Evolutionary conservation across 1,140 invertebrate species (phyloP).

Genomic region (Idris sp.): DNA sequence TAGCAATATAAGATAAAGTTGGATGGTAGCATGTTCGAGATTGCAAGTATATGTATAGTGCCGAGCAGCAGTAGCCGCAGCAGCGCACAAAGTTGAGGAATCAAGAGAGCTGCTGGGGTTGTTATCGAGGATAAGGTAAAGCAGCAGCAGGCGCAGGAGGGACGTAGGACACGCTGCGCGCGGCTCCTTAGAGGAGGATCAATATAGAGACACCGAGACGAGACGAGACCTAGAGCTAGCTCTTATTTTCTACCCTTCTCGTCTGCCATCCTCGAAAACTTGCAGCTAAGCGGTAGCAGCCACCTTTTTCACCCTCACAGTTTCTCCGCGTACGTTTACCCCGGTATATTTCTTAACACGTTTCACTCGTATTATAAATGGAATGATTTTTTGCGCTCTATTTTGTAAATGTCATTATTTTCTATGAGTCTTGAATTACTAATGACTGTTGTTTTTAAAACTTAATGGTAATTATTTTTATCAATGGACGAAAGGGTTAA

Average conservation of each 20-base stretch:
- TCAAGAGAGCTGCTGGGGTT: slow-evolving; percentile 54
- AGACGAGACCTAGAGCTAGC: slow-evolving; percentile 78
- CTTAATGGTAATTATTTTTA: too few species aligned
- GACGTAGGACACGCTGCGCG: slow-evolving; percentile 74
- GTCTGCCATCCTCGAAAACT: slow-evolving; percentile 61
- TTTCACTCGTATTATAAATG: slow-evolving; percentile 30
- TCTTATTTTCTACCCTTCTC: slow-evolving; percentile 67
- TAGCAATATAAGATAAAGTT: too few species aligned
- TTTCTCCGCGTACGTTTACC: too few species aligned
- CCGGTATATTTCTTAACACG: slow-evolving; percentile 55
- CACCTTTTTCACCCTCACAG: slow-evolving; percentile 52
- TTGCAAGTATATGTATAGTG: too few species aligned
- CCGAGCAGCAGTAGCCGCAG: too few species aligned
- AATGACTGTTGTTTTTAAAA: too few species aligned
- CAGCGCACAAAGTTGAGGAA: slow-evolving; percentile 35
- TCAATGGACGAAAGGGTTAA: too few species aligned
- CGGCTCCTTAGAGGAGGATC: slow-evolving; percentile 76
- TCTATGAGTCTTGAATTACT: too few species aligned
- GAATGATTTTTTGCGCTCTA: too few species aligned
- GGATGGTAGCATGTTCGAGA: too few species aligned
- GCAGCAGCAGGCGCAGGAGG: slow-evolving; percentile 66
- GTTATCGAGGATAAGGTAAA: slow-evolving; percentile 57
- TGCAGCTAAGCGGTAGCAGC: slow-evolving; percentile 34
- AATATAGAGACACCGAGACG: slow-evolving; percentile 79
- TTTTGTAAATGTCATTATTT: too few species aligned